A percentile compares a stretch with the other conserved stretches of the same genome.
Evolutionary conservation across 2,797 vertebrate genomes (phyloP).

Genomic region (Tinamus major): DNA sequence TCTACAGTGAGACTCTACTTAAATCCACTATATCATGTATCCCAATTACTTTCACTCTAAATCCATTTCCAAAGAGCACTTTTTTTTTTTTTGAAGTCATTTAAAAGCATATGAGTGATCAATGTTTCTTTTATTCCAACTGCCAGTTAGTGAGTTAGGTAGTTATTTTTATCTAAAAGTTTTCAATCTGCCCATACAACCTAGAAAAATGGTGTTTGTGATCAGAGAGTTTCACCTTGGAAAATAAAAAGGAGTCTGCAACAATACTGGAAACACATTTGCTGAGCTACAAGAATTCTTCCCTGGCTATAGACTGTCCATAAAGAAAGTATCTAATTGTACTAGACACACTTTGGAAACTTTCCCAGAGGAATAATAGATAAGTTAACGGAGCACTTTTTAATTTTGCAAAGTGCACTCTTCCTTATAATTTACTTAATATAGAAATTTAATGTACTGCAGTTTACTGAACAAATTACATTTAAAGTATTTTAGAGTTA

Average conservation of each 20-base stretch:
- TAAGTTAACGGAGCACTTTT: slow-evolving; percentile 82
- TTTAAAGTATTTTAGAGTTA: slow-evolving; percentile 82
- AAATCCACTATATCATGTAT: background rate
- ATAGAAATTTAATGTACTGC: slow-evolving; percentile 83
- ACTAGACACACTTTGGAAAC: slow-evolving; percentile 76
- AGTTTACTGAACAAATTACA: slow-evolving; percentile 84
- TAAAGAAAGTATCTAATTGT: slow-evolving; percentile 79
- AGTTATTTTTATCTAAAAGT: slow-evolving; percentile 59
- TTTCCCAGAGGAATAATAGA: slow-evolving; percentile 82
- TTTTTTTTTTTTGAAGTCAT: background rate
- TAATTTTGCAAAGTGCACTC: slow-evolving; percentile 84
- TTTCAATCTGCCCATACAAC: slow-evolving; percentile 39
- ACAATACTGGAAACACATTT: slow-evolving; percentile 54
- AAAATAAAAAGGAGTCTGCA: slow-evolving; percentile 38
- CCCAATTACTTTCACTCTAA: slow-evolving; percentile 29
- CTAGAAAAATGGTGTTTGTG: slow-evolving; percentile 47
- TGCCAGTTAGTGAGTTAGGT: slow-evolving; percentile 20
- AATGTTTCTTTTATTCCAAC: slow-evolving; percentile 54
- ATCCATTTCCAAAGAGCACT: slow-evolving; percentile 24
- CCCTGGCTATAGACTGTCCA: slow-evolving; percentile 45
- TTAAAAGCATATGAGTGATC: slow-evolving; percentile 56
- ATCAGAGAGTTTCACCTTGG: slow-evolving; percentile 57
- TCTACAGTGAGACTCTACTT: background rate
- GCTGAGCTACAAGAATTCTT: slow-evolving; percentile 68
- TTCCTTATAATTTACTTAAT: slow-evolving; percentile 86